Evolutionary conservation across 2,113 vertebrate genomes (phyloP).

Genomic region (Pagrus major): DNA sequence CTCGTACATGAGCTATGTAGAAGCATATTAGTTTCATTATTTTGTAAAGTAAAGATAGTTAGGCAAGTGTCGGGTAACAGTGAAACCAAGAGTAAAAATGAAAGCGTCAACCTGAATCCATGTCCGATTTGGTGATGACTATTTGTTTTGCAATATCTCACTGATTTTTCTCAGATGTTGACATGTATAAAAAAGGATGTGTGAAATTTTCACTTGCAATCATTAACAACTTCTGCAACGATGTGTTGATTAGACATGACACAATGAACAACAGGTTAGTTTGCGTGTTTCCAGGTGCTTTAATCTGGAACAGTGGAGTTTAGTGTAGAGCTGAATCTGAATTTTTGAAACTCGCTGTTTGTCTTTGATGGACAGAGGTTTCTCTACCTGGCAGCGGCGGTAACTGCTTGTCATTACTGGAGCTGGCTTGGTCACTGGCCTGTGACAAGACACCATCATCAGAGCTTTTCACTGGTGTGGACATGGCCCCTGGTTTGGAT

Average conservation of each 20-base stretch:
- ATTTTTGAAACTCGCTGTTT: background rate
- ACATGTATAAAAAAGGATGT: background rate
- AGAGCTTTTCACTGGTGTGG: constrained; percentile 89
- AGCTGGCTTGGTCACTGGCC: constrained; percentile 86
- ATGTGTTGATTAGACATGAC: background rate
- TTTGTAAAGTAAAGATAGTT: background rate
- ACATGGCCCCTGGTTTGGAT: constrained; percentile 88
- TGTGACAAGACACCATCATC: constrained; percentile 86
- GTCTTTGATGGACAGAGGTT: background rate
- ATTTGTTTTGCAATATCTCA: background rate
- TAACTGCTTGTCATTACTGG: constrained; percentile 89
- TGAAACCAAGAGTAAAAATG: background rate
- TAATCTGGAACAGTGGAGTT: background rate
- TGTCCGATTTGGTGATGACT: background rate
- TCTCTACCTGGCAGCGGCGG: constrained; percentile 92
- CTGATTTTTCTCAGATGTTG: too few species aligned
- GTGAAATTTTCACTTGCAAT: background rate
- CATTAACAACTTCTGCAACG: background rate
- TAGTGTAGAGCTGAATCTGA: background rate
- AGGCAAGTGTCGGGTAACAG: background rate
- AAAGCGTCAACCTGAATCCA: background rate
- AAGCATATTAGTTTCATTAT: background rate
- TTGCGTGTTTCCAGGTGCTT: background rate
- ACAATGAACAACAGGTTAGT: background rate
- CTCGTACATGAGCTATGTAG: background rate